Evolutionary conservation across 2,113 vertebrate genomes (phyloP).

Genomic region (Platycercus adscitus): DNA sequence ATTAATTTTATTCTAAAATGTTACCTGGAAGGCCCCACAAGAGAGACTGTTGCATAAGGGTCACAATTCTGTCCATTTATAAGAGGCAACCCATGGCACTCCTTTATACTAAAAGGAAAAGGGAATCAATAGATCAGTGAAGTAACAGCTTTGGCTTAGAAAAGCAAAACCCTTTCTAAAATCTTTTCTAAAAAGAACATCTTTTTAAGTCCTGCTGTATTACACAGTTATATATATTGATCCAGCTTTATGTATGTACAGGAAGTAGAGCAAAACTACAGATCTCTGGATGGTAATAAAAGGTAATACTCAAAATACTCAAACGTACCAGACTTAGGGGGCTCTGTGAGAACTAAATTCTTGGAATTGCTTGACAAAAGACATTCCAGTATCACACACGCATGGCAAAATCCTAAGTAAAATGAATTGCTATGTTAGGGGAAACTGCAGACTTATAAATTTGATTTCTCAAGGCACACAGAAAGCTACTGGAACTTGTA

Average conservation of each 20-base stretch:
- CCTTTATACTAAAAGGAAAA: constrained; percentile 84
- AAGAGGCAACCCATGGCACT: constrained; percentile 94
- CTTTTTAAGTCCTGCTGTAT: not conserved
- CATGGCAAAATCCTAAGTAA: not conserved
- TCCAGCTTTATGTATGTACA: not conserved
- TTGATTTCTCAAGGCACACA: not conserved
- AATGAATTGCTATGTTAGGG: not conserved
- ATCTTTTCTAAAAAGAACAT: not conserved
- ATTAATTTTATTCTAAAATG: not conserved
- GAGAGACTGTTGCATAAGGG: constrained; percentile 92
- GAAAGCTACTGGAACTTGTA: not conserved
- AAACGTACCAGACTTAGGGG: not conserved
- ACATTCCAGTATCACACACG: not conserved
- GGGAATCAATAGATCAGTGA: not conserved
- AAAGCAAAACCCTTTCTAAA: not conserved
- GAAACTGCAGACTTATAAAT: not conserved
- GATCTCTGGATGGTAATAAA: not conserved
- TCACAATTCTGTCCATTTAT: constrained; percentile 97
- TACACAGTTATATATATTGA: accelerated
- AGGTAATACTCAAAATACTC: not conserved
- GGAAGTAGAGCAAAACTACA: not conserved
- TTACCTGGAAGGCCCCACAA: constrained; percentile 95
- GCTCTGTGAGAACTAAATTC: not conserved
- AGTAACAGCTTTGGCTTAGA: not conserved
- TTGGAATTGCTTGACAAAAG: not conserved